These are phyloP conservation scores for Euphydryas editha DNA, from an alignment of 2,888 invertebrate species.

Conservation along the genomic window DNA sequence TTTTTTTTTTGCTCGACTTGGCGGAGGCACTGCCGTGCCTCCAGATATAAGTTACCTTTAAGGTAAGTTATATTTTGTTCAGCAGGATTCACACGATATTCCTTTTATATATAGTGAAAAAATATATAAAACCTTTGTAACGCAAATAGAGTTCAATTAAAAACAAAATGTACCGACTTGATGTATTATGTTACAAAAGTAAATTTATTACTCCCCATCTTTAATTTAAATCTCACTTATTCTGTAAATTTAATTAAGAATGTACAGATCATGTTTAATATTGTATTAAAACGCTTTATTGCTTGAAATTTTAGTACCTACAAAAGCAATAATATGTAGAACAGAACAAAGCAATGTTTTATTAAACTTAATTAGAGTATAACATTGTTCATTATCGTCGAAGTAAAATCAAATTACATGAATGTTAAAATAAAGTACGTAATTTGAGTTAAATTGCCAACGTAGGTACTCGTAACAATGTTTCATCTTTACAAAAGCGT, in stretches of 20 bases:
- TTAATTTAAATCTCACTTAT: neutral
- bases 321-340: constrained; percentile 15
- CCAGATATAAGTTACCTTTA: no score
- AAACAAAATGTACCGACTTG: no score
- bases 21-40: no score
- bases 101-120: neutral
- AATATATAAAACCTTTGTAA: neutral
- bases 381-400: constrained; percentile 33
- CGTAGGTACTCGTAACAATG: neutral
- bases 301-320: constrained; percentile 5
- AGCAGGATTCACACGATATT: no score
- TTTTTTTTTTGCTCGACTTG: no score
- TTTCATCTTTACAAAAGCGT: neutral
- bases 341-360: constrained; percentile 30
- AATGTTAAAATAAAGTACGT: constrained; percentile 30
- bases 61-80: no score
- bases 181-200: neutral
- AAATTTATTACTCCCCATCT: constrained; percentile 6
- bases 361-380: constrained; percentile 38
- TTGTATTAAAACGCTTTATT: constrained; percentile 9
- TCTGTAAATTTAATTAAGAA: constrained; percentile 4
- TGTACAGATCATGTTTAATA: neutral
- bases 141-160: no score
- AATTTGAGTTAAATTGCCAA: constrained; percentile 27
- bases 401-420: constrained; percentile 43